phyloP scores from a whole-genome alignment of 2,888 invertebrate species.

The Pollenia labialis region DNA sequence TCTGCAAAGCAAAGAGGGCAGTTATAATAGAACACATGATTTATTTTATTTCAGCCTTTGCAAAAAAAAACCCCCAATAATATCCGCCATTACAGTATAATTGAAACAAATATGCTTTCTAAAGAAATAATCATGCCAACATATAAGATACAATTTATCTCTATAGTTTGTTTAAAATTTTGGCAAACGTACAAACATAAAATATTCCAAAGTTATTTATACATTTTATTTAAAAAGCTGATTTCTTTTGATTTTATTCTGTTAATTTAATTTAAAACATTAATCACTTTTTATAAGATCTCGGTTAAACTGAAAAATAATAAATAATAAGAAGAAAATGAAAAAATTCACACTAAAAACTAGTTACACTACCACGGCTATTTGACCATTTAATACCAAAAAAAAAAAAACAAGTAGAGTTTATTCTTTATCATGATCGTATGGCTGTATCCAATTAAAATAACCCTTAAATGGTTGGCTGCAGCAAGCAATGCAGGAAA shows the following conservation, averaged over 20 bases:
- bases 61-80: neutral
- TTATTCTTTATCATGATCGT: constrained; percentile 65
- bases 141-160: neutral
- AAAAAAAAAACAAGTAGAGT: constrained; percentile 24
- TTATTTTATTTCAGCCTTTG: neutral
- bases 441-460: constrained; percentile 67
- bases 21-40: constrained; percentile 9
- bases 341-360: constrained; percentile 62
- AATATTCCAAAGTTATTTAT: constrained; percentile 30
- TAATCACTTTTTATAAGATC: constrained; percentile 67
- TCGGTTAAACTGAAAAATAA: constrained; percentile 49
- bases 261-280: constrained; percentile 59
- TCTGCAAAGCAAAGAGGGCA: neutral
- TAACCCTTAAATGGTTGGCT: constrained; percentile 64
- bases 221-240: neutral
- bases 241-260: constrained; percentile 15
- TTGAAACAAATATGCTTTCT: neutral
- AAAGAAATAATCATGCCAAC: neutral
- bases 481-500: constrained; percentile 6
- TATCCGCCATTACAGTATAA: constrained; percentile 4
- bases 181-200: constrained; percentile 11
- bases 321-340: constrained; percentile 51
- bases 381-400: constrained; percentile 45
- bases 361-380: constrained; percentile 25
- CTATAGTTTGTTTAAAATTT: neutral